A percentile compares a stretch with the other conserved stretches of the same genome.
Conservation (phyloP, 2,113 vertebrate genomes). For the Hipposideros armiger region DNA sequence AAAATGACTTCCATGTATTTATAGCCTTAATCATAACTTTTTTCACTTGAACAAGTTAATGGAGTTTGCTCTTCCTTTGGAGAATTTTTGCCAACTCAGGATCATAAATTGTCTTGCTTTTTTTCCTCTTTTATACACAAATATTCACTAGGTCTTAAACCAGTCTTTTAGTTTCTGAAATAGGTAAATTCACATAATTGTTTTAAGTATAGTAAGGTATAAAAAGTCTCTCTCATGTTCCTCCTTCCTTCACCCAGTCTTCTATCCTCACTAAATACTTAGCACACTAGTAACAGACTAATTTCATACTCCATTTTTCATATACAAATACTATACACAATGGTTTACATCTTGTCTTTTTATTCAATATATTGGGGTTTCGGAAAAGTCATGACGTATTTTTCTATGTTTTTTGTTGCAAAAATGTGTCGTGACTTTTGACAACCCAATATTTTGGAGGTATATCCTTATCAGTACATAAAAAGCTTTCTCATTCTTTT, state of each 20-base stretch:
- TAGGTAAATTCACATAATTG: background rate
- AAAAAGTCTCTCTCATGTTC: background rate
- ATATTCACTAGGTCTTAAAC: constrained; percentile 7
- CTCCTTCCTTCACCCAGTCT: background rate
- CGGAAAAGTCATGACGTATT: too few species aligned
- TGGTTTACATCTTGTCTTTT: background rate
- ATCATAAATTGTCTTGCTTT: background rate
- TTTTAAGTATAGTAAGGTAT: background rate
- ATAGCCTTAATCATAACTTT: background rate
- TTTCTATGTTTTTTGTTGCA: too few species aligned
- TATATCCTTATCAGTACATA: background rate
- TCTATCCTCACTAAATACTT: background rate
- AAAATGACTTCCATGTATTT: background rate
- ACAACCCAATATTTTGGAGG: background rate
- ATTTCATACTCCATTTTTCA: background rate
- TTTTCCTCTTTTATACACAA: background rate
- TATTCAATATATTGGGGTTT: background rate
- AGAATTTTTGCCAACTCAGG: background rate
- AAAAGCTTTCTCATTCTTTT: background rate
- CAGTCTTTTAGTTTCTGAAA: background rate
- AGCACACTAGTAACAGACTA: background rate
- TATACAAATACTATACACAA: background rate
- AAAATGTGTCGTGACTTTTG: too few species aligned
- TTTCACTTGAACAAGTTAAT: constrained; percentile 25
- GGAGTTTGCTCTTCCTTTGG: background rate